Evolutionary conservation across 2,797 vertebrate genomes (phyloP), one percentile per base, ranked within the genome.

Genomic region (Pangasius macronema): DNA sequence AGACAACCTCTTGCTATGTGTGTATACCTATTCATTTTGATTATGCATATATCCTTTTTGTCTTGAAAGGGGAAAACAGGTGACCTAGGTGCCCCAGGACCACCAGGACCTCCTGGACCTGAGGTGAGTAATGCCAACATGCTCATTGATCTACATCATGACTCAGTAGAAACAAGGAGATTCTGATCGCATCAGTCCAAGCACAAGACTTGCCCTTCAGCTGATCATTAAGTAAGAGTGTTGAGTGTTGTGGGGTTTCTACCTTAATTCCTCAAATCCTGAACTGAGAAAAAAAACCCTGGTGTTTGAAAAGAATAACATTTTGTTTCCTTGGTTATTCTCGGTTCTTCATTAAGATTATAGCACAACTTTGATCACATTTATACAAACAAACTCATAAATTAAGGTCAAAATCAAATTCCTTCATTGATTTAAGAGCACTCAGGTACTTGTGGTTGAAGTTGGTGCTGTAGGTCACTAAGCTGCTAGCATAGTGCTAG

Each of bases 21-120:
- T 46, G 30, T 39, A 49, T 51, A 65, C 13, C 9, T 77, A 10
- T 33, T 39, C 57, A 59, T 51, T 22, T 51, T 36, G 11, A 39
- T 61, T 72, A 22, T 14, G 13, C 5, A 0, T 30, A 13, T 18
- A 22, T 82, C 24, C 24, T 67, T 82, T 70, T 63, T 42, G 42
- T 7, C 42, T 81, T 86, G 80, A 88, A 93, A 97, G 96, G 97
- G 96, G 10, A 96, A 95, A 93, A 90, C 88, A 36, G 97, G 97
- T 91, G 96, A 97, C n/a, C 91, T 91, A 67, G 97, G 97, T 93
- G 88, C 90, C 3, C 93, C n/a, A 16, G 96, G 97, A 88, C 94
- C 94, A 86, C 18, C 92, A 39, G 97, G 97, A 22, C 95, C 94
- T 89, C 94, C 93, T 80, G 97, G 97, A 93, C 97, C 96, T 87